Evolutionary conservation across 92 coral and sea anemone genomes (phyloP), one percentile per base, ranked within the genome.

Genomic region (Siderastrea radians): DNA sequence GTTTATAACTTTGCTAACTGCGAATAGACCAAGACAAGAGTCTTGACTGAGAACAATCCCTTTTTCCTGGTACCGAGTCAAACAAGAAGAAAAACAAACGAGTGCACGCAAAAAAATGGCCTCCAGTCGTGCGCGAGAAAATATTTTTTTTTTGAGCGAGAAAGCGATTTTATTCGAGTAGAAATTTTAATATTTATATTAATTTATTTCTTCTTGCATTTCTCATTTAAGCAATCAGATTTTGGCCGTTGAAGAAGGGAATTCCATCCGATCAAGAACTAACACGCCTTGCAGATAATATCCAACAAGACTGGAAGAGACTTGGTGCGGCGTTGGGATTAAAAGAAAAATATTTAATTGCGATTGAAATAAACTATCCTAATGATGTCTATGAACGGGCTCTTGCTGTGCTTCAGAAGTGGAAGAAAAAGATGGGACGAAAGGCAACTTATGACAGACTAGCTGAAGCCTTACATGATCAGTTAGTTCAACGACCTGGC

Each of bases 231-330:
- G 79, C 59, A 75, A 75, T 48, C 5, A 38, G 3, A 55, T 75
- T 75, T 75, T 75, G 80, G 80, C 65, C 80, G 11, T 75, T 75
- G 66, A 75, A 75, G 47, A 75, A 43, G 80, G 80, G 80, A 75
- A 44, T 75, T 17, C 80, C 80, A 3, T 5, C 65, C 49, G 66
- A 75, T 45, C 17, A 75, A 75, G 80, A 75, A 45, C 49, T 75
- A 19, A 15, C 66, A 12, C 48, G 16, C 11, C 16, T 75, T 6
- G 80, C 80, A 3, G 66, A 55, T 5, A 75, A 38, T 66, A 75
- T 75, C 15, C 63, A 55, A 7, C 80, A 75, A 3, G 80, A 75
- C 50, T 75, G 80, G 80, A 75, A 75, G 66, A 75, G 80, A 13
- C 66, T 75, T 11, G 80, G 80, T 5, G 80, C 50, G 2, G 80